Percentiles rank a stretch among this genome's conserved stretches.
Evolutionary conservation across 2,797 vertebrate genomes (phyloP).

Genomic region (Synaphobranchus kaupii): DNA sequence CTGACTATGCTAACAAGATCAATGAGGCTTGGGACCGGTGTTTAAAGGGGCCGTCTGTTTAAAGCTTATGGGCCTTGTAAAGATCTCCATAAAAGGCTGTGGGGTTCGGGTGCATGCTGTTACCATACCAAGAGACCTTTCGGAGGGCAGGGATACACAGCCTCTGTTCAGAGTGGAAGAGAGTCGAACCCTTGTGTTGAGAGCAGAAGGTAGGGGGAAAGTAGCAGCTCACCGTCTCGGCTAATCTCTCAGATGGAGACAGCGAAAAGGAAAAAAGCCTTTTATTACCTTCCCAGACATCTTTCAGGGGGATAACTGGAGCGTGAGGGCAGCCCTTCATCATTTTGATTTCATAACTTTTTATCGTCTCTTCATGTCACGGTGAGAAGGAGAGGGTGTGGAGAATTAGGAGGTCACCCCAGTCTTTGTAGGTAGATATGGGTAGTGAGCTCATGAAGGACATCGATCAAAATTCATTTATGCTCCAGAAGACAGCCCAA

Average conservation of each 20-base stretch:
- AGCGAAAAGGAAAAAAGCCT: not conserved
- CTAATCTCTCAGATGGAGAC: not conserved
- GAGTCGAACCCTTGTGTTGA: not conserved
- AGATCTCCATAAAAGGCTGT: not conserved
- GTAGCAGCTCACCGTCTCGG: not conserved
- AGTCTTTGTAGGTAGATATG: not conserved
- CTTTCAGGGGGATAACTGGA: conserved; percentile 45
- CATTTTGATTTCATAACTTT: conserved; percentile 15
- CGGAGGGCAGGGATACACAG: not conserved
- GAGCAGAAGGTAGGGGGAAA: not conserved
- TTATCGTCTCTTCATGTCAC: not conserved
- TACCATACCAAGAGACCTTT: not conserved
- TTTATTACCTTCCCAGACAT: conserved; percentile 35
- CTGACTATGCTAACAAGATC: not conserved
- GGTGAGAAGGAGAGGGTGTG: not conserved
- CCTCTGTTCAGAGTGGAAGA: not conserved
- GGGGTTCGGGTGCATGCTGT: not conserved
- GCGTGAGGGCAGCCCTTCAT: conserved; percentile 40
- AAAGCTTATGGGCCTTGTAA: not conserved
- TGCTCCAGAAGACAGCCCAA: not conserved
- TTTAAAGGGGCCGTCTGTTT: not conserved
- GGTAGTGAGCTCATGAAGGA: not conserved
- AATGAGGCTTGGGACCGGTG: not conserved
- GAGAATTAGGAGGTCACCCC: not conserved
- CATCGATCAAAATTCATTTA: not conserved